Conservation (phyloP, 2,888 invertebrate genomes). For the Gastracanthus pulcherrimus region DNA sequence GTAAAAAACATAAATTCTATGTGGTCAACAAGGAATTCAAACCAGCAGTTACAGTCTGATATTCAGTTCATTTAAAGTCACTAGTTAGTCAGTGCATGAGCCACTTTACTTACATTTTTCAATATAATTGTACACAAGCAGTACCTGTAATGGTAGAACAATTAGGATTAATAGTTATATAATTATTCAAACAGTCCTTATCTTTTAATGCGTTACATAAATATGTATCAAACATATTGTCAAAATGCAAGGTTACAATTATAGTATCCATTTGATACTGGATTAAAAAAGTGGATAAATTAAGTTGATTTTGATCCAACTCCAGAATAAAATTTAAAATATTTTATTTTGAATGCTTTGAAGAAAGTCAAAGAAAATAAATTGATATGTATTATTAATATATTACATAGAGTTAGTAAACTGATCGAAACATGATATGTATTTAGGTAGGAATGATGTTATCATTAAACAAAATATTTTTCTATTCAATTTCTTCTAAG, state of each 20-base stretch:
- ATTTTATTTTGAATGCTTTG: too few species aligned
- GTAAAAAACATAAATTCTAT: constrained; percentile 97
- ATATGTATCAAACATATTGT: constrained; percentile 26
- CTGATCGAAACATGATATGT: too few species aligned
- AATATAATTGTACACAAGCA: constrained; percentile 38
- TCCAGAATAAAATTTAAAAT: too few species aligned
- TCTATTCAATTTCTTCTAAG: too few species aligned
- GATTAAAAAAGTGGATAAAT: neutral
- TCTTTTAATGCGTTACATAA: constrained; percentile 20
- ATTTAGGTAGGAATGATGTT: too few species aligned
- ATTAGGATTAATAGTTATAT: constrained; percentile 6
- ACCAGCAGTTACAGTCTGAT: constrained; percentile 79
- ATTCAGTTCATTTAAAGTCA: constrained; percentile 24
- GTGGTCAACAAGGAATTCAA: constrained; percentile 95
- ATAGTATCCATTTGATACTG: neutral
- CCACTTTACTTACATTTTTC: constrained; percentile 40
- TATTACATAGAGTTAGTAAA: too few species aligned
- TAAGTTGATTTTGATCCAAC: neutral
- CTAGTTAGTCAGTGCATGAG: constrained; percentile 29
- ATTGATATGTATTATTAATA: too few species aligned
- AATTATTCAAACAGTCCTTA: constrained; percentile 3
- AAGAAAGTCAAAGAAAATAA: too few species aligned
- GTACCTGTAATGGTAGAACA: constrained; percentile 33
- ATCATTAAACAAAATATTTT: too few species aligned
- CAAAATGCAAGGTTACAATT: constrained; percentile 24